Evolutionary conservation across 2,888 invertebrate species (phyloP).

Genomic region (Leptinotarsa peninsularis): DNA sequence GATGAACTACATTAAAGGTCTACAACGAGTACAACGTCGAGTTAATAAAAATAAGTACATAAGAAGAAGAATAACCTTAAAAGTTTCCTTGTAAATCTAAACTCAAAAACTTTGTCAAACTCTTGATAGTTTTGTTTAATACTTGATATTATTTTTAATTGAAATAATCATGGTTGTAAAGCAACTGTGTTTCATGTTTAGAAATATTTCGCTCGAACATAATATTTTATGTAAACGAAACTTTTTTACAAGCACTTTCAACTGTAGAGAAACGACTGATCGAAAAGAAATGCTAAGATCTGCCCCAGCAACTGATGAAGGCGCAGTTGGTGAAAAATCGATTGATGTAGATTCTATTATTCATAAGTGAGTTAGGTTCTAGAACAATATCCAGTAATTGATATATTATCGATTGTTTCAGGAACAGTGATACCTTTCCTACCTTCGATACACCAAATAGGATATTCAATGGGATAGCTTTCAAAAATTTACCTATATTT

Average conservation of each 20-base stretch:
- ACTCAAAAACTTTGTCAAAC: too few species aligned
- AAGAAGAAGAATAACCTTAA: too few species aligned
- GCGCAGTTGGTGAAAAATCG: slow-evolving; percentile 80
- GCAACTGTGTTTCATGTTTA: slow-evolving; percentile 13
- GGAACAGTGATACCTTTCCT: slow-evolving; percentile 79
- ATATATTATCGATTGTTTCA: slow-evolving; percentile 62
- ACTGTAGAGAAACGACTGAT: slow-evolving; percentile 66
- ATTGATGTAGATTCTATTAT: slow-evolving; percentile 77
- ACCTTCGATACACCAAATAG: slow-evolving; percentile 77
- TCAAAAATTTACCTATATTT: slow-evolving; percentile 84
- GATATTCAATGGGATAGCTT: slow-evolving; percentile 82
- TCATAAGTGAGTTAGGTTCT: slow-evolving; percentile 68
- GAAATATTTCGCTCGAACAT: slow-evolving; percentile 1
- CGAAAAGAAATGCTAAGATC: slow-evolving; percentile 70
- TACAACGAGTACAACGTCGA: too few species aligned
- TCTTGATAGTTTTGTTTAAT: too few species aligned
- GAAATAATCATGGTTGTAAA: slow-evolving; percentile 2
- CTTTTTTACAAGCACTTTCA: slow-evolving; percentile 23
- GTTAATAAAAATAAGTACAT: too few species aligned
- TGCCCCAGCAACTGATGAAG: slow-evolving; percentile 75
- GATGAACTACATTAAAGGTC: too few species aligned
- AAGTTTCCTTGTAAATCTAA: too few species aligned
- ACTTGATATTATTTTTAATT: neutral
- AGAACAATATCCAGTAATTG: slow-evolving; percentile 1
- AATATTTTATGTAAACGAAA: slow-evolving; percentile 4